Percentiles rank a stretch among this genome's conserved stretches.
phyloP scores from a whole-genome alignment of 2,113 vertebrate species.

The Percina caprodes region DNA sequence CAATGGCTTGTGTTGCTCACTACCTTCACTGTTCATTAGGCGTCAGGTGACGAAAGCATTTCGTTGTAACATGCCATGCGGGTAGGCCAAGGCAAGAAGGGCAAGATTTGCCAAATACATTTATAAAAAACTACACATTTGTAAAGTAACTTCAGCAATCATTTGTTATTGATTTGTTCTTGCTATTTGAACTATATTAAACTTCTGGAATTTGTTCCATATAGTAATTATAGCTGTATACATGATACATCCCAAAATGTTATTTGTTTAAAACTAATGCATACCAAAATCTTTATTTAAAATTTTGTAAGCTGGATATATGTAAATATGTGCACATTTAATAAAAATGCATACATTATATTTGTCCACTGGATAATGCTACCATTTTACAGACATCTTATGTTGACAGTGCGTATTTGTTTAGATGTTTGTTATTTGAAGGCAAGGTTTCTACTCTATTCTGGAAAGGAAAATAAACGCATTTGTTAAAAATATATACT shows the following conservation, averaged over 20 bases:
- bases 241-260: not conserved
- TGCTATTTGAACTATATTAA: too few species aligned
- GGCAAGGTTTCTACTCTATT: not conserved
- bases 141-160: too few species aligned
- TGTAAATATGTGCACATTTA: not conserved
- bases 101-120: too few species aligned
- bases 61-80: too few species aligned
- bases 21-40: too few species aligned
- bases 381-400: not conserved
- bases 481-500: not conserved
- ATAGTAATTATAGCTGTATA: not conserved
- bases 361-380: not conserved
- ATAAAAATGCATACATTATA: not conserved
- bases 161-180: too few species aligned
- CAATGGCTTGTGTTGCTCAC: too few species aligned
- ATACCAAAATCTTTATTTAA: too few species aligned
- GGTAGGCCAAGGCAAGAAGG: too few species aligned
- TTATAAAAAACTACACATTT: too few species aligned
- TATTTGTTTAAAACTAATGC: not conserved
- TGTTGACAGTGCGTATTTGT: not conserved
- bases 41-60: too few species aligned
- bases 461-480: not conserved
- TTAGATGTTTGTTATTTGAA: not conserved
- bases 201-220: not conserved
- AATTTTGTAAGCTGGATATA: not conserved